Evolutionary conservation across 2,797 vertebrate genomes (phyloP).

Genomic region (Leptodactylus fallax): DNA sequence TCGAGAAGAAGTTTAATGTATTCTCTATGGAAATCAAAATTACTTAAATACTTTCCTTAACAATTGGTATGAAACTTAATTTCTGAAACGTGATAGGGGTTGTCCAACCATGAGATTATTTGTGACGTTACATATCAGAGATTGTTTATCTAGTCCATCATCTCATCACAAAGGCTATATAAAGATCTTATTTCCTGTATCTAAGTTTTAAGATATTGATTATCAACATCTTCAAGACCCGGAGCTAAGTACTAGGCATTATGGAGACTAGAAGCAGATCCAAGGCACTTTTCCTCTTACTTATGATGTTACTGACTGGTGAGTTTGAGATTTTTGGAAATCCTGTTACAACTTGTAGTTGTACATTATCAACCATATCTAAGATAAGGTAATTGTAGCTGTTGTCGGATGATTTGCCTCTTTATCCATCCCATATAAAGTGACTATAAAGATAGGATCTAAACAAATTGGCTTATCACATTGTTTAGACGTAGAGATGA

Average conservation of each 20-base stretch:
- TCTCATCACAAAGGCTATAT: not conserved
- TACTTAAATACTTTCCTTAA: not conserved
- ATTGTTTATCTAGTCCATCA: not conserved
- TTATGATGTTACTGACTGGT: conserved; percentile 6
- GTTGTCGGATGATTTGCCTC: too few relatives aligned
- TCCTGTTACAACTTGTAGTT: not conserved
- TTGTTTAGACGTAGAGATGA: too few relatives aligned
- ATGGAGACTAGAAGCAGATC: not conserved
- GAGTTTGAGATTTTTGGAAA: not conserved
- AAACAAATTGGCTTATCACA: too few relatives aligned
- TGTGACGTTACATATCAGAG: not conserved
- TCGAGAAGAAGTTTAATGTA: not conserved
- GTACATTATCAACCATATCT: not conserved
- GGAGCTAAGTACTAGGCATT: not conserved
- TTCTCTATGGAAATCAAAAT: not conserved
- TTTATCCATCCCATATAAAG: too few relatives aligned
- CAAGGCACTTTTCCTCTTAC: not conserved
- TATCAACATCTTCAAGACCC: not conserved
- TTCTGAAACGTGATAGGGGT: not conserved
- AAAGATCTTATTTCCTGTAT: not conserved
- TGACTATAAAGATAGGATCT: too few relatives aligned
- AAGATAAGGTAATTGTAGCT: not conserved
- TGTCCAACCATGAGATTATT: not conserved
- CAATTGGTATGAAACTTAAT: not conserved
- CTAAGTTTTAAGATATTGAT: not conserved